These are phyloP conservation scores for Cactoblastis cactorum DNA, from an alignment of 2,888 invertebrate genomes.

Conservation along the genomic window DNA sequence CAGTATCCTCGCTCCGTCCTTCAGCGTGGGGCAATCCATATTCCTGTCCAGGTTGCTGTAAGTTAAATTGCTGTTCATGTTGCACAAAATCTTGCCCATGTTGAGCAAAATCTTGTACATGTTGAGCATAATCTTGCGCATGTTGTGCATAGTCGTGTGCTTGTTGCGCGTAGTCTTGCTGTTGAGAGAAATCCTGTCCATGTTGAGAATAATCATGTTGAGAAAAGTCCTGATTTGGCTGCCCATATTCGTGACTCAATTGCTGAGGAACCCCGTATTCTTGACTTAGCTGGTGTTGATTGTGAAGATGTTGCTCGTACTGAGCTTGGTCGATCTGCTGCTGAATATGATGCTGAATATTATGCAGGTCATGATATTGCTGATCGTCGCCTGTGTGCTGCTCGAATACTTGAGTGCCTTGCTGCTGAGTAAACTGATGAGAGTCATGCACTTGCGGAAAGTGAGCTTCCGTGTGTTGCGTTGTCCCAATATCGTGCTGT, in stretches of 20 bases:
- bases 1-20: constrained; percentile 54
- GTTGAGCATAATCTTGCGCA: constrained; percentile 26
- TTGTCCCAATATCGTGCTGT: constrained; percentile 38
- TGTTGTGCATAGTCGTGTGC: constrained; percentile 23
- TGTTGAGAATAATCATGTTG: constrained; percentile 24
- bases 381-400: constrained; percentile 53
- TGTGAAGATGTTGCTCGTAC: constrained; percentile 39
- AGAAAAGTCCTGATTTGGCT: constrained; percentile 27
- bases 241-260: constrained; percentile 26
- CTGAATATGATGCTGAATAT: constrained; percentile 63
- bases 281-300: constrained; percentile 36
- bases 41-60: constrained; percentile 31
- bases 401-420: constrained; percentile 62
- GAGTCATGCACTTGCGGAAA: constrained; percentile 34
- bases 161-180: constrained; percentile 21
- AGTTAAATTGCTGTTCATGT: constrained; percentile 8
- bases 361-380: constrained; percentile 53
- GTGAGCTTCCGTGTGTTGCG: constrained; percentile 32
- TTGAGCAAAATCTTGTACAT: constrained; percentile 25
- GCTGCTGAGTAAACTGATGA: constrained; percentile 57
- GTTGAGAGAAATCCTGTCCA: constrained; percentile 23
- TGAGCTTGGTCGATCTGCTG: constrained; percentile 63
- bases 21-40: constrained; percentile 58
- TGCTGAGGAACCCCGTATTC: constrained; percentile 39
- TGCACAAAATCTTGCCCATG: constrained; percentile 29